phyloP scores from a whole-genome alignment of 2,113 vertebrate species.

The Melanocharis versteri region DNA sequence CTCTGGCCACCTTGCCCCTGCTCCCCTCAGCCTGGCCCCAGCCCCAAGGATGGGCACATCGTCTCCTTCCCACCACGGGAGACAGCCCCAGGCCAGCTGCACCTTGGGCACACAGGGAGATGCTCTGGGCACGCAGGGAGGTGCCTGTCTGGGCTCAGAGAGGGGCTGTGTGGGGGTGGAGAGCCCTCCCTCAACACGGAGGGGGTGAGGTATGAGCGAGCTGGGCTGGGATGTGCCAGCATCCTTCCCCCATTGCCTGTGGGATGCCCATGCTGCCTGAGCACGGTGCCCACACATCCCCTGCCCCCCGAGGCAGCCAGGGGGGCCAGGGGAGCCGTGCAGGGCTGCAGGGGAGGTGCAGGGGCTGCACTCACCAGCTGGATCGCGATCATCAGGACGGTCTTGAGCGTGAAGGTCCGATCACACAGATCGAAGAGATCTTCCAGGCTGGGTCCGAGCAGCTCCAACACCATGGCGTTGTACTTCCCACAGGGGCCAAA shows the following conservation, averaged over 20 bases:
- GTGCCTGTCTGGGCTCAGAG: not conserved
- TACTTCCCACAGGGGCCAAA: slow-evolving; percentile 98
- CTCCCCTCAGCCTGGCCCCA: not conserved
- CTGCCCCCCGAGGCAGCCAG: rapidly evolving
- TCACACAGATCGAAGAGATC: slow-evolving; percentile 97
- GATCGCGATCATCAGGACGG: slow-evolving; percentile 98
- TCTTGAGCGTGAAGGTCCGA: slow-evolving; percentile 96
- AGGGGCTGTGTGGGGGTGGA: not conserved
- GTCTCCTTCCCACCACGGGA: not conserved
- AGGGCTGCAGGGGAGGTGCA: not conserved
- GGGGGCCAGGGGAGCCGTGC: rapidly evolving
- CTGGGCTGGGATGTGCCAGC: not conserved
- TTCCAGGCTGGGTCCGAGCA: slow-evolving; percentile 94
- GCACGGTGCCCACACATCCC: rapidly evolving
- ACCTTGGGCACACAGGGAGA: not conserved
- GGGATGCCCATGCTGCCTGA: not conserved
- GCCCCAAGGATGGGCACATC: rapidly evolving
- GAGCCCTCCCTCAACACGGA: not conserved
- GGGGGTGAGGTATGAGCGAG: not conserved
- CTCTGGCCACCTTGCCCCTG: rapidly evolving
- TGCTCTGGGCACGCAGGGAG: not conserved
- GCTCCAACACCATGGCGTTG: slow-evolving; percentile 98
- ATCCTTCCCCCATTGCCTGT: rapidly evolving
- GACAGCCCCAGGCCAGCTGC: not conserved
- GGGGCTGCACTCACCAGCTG: slow-evolving; percentile 84